Conservation (phyloP, 1,140 invertebrate genomes). For the Aphelenchoides besseyi region DNA sequence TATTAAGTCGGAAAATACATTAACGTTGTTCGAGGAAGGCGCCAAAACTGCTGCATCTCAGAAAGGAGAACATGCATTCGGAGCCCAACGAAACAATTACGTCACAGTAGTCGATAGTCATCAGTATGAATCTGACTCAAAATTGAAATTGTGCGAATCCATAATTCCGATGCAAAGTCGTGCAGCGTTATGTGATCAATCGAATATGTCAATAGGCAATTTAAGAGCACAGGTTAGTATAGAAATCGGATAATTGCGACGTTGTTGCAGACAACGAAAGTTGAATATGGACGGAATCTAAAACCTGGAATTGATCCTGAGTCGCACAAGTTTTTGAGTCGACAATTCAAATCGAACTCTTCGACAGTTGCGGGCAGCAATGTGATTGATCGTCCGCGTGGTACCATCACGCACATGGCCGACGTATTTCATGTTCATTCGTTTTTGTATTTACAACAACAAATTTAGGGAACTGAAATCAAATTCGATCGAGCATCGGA, state of each 20-base stretch:
- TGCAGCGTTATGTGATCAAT: constrained; percentile 26
- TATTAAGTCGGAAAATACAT: constrained; percentile 29
- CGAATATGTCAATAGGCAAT: constrained; percentile 31
- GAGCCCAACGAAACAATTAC: constrained; percentile 37
- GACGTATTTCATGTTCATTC: constrained; percentile 22
- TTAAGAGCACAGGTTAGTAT: constrained; percentile 24
- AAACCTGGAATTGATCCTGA: constrained; percentile 27
- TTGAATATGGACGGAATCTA: no score
- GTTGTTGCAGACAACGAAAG: constrained; percentile 39
- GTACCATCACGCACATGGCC: constrained; percentile 30
- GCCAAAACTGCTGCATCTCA: constrained; percentile 36
- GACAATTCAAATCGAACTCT: constrained; percentile 43
- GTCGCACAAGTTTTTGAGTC: constrained; percentile 36
- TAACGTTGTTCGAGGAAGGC: constrained; percentile 43
- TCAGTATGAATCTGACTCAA: constrained; percentile 36
- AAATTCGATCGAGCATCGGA: constrained; percentile 34
- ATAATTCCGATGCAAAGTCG: constrained; percentile 34
- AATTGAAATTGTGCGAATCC: constrained; percentile 38
- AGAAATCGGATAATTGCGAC: no score
- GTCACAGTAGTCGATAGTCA: constrained; percentile 42
- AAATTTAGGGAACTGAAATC: constrained; percentile 26
- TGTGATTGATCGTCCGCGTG: constrained; percentile 39
- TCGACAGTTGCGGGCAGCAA: constrained; percentile 34
- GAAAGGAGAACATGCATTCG: constrained; percentile 43
- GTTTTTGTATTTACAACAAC: not conserved